Evolutionary conservation across 2,888 invertebrate genomes (phyloP), one percentile per base, ranked within the genome.

Genomic region (Napeogenes inachia): DNA sequence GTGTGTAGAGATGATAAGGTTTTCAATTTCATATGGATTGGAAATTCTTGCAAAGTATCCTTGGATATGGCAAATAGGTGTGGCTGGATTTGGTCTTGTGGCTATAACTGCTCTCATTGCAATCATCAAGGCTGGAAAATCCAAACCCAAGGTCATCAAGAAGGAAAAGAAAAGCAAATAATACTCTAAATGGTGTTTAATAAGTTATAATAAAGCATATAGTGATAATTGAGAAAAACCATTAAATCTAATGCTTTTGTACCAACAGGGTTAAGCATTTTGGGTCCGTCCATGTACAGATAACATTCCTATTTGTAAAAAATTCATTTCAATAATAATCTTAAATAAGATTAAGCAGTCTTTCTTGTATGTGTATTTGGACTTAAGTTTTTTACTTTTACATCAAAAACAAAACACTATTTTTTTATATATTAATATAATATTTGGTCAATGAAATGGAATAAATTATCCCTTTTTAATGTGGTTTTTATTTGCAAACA

Each of bases 101-200:
- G 88, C 82, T 4, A 71, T 91, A 13, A 91, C 91, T 47, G 89
- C 90, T 12, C 73, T 90, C 3, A 90, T 91, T 67, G 91, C 91
- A 2, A 72, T 91, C 13, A 64, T 88, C 13, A 91, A 90, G 73
- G 91, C 91, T 4, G 82, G 88, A 56, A 78, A 77, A 61, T 72
- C 84, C 10, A 82, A 79, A 68, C 80, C 86, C 0, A 89, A 84
- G 73, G 79, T 83, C n/a, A 65, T 74, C 2, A 89, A 89, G 67
- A 89, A 89, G 72, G 89, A 89, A 21, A 89, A 89, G 71, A 89
- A 89, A 72, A 87, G 85, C 69, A 89, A 89, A 84, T 88, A 80
- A 78, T 50, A 32, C 38, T 4, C 56, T 3, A 8, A 21, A 54
- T 45, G 30, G 50, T 30, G 30, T 30, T 50, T 50, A 50, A 30